phyloP scores from a whole-genome alignment of 2,113 vertebrate genomes.

The Trochalopteron elliotii region DNA sequence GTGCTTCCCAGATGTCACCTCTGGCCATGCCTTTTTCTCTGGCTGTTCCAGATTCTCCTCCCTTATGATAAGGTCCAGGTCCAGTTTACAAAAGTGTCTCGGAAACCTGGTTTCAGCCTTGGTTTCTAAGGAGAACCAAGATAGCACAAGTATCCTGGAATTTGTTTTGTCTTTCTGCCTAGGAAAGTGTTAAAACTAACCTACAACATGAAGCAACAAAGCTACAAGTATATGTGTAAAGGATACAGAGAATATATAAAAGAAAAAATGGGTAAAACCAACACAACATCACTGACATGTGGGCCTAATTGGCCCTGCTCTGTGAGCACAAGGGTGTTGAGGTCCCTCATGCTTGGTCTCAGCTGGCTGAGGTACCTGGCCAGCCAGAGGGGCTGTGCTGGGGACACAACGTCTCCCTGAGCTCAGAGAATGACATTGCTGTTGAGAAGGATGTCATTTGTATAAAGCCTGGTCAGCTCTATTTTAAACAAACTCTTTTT shows the following conservation, averaged over 20 bases:
- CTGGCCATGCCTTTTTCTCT: neutral
- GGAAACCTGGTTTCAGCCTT: neutral
- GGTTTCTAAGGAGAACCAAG: neutral
- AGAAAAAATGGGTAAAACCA: neutral
- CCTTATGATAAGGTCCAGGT: neutral
- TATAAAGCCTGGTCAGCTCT: neutral
- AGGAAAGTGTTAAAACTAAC: neutral
- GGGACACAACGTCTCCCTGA: accelerated
- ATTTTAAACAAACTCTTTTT: neutral
- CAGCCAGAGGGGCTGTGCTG: neutral
- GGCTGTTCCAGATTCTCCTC: neutral
- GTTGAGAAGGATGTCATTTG: neutral
- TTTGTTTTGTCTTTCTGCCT: neutral
- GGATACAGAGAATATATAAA: neutral
- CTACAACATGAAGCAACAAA: neutral
- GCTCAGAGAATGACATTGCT: neutral
- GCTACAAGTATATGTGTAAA: neutral
- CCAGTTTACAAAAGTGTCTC: neutral
- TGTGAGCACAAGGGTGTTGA: neutral
- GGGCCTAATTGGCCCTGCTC: neutral
- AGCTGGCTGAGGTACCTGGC: neutral
- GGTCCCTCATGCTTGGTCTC: neutral
- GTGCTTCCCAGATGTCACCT: neutral
- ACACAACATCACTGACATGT: neutral
- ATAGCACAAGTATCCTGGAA: neutral